Evolutionary conservation across 2,888 invertebrate species (phyloP), one percentile per base, ranked within the genome.

Genomic region (Andrena flavipes): DNA sequence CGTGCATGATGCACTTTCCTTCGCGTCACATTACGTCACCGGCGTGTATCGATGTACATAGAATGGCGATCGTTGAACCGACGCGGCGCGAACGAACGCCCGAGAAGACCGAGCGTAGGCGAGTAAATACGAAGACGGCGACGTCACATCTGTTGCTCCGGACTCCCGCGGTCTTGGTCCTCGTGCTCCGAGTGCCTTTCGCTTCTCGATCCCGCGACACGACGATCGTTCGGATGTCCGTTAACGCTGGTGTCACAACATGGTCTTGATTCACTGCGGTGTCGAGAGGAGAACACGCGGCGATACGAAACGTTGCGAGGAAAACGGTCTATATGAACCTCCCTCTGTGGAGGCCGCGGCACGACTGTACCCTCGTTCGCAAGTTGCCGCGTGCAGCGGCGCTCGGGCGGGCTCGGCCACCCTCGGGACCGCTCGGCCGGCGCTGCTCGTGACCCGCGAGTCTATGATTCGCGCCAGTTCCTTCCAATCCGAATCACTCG

Each of bases 261-360:
- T 82, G 26, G 10, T 68, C 16, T 16, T 35, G 23, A n/a, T 51
- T 29, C 10, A 30, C 26, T 13, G 49, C 4, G 10, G 54, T 33
- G 30, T 67, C 30, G n/a, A 42, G 54, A 67, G 20, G 29, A 23
- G 49, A 48, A n/a, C 51, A 20, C 69, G 56, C 76, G 59, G 71
- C 65, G 56, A 33, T 65, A 20, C 8, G 35, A 33, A 68, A 29
- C 16, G 64, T 23, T 54, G 2, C 20, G 29, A 83, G 60, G 68
- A 68, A 65, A 60, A 73, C 75, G 62, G 42, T 76, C 35, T 62
- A 23, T 29, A 73, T 69, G 84, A 88, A 90, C 91, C 91, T 91
- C 90, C 89, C 90, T 85, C 88, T 82, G 79, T 84, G 88, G 89
- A 92, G 91, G 92, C 92, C 92, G 92, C 93, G 93, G 92, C 92